A percentile compares a stretch with the other conserved stretches of the same genome.
Conservation (phyloP, 2,888 invertebrate genomes). For the Drosophila gaucha region DNA sequence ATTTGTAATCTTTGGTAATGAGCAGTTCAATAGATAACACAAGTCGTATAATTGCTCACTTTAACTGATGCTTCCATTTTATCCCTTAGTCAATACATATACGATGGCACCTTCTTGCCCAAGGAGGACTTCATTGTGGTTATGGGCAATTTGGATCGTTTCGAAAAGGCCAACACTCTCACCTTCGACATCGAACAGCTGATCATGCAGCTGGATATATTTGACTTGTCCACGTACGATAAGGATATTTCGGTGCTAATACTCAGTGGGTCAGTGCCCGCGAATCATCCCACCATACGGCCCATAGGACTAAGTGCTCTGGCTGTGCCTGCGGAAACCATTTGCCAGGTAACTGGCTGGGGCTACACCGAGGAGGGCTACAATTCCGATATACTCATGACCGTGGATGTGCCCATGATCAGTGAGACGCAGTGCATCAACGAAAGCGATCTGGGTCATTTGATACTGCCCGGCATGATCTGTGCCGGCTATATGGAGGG, state of each 20-base stretch:
- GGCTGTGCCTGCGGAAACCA: conserved; percentile 42
- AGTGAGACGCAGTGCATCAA: conserved; percentile 75
- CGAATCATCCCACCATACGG: conserved; percentile 73
- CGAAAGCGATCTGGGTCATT: conserved; percentile 54
- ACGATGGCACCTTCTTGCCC: conserved; percentile 61
- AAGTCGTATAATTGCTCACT: not conserved
- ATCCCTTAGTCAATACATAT: conserved; percentile 42
- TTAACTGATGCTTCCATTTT: not conserved
- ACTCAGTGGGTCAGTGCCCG: conserved; percentile 74
- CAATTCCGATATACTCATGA: conserved; percentile 62
- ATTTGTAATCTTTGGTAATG: no score
- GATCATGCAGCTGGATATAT: conserved; percentile 57
- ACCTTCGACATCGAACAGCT: conserved; percentile 65
- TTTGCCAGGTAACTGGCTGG: conserved; percentile 83
- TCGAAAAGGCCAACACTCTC: conserved; percentile 66
- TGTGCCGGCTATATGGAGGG: conserved; percentile 91
- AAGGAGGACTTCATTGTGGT: conserved; percentile 75
- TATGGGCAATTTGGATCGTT: conserved; percentile 82
- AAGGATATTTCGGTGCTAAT: conserved; percentile 80
- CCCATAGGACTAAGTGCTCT: conserved; percentile 68
- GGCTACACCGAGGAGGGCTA: conserved; percentile 72
- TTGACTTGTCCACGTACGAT: conserved; percentile 65
- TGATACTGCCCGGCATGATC: conserved; percentile 88
- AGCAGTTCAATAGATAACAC: no score
- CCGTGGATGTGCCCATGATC: conserved; percentile 76